These are phyloP conservation scores for Polymixis lichenea DNA, from an alignment of 2,888 invertebrate genomes.

Conservation along the genomic window DNA sequence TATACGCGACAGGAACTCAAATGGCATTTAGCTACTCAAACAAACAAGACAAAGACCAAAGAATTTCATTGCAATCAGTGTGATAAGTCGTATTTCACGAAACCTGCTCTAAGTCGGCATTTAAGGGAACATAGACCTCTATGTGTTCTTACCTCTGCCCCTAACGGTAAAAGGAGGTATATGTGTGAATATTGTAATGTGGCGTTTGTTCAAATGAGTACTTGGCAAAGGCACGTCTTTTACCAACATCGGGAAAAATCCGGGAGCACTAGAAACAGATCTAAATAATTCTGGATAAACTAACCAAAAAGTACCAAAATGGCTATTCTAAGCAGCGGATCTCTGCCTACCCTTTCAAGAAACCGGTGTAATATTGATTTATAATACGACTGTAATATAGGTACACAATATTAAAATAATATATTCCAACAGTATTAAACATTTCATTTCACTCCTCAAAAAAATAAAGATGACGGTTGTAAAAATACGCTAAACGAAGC, in stretches of 20 bases:
- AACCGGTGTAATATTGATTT: not conserved
- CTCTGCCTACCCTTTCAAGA: not conserved
- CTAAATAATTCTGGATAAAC: not conserved
- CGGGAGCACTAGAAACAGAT: constrained; percentile 9
- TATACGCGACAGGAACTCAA: constrained; percentile 58
- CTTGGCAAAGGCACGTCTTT: constrained; percentile 37
- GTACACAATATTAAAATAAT: not conserved
- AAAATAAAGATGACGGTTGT: too few relatives aligned
- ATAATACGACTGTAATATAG: not conserved
- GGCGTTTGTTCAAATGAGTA: constrained; percentile 42
- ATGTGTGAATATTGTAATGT: constrained; percentile 49
- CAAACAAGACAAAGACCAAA: constrained; percentile 64
- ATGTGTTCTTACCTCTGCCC: too few relatives aligned
- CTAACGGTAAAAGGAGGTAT: constrained; percentile 27
- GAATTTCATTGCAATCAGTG: constrained; percentile 64
- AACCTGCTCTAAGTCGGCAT: constrained; percentile 59
- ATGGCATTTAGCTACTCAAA: constrained; percentile 69
- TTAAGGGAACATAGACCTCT: constrained; percentile 51
- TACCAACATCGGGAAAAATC: constrained; percentile 6
- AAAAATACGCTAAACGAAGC: too few relatives aligned
- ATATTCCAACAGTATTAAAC: not conserved
- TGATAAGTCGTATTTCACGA: constrained; percentile 55
- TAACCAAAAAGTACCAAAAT: not conserved
- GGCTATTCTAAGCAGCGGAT: not conserved
- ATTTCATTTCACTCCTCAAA: not conserved